These are phyloP conservation scores for Fragum fragum DNA, from an alignment of 2,888 invertebrate species.

Conservation along the genomic window DNA sequence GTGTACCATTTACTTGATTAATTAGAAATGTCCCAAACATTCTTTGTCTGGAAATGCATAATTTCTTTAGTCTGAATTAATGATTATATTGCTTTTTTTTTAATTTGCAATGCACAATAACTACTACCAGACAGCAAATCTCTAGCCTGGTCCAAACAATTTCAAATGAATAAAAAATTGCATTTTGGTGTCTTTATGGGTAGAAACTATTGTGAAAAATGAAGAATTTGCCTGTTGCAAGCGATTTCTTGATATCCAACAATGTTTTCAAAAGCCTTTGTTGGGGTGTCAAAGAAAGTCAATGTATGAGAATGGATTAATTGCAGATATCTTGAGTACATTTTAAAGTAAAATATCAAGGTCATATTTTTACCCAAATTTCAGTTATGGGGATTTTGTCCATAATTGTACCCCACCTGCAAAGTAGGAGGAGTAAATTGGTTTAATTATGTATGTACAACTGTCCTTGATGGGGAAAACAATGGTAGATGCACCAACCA, in stretches of 20 bases:
- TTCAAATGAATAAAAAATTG: neutral
- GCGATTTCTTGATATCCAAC: neutral
- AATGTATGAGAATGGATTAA: constrained; percentile 1
- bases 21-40: neutral
- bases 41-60: neutral
- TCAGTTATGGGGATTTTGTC: neutral
- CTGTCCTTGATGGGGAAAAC: neutral
- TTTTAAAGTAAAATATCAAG: neutral
- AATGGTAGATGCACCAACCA: neutral
- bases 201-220: neutral
- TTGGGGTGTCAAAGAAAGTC: no score
- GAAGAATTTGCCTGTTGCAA: neutral
- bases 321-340: neutral
- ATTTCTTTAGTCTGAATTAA: neutral
- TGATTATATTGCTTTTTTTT: neutral
- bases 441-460: neutral
- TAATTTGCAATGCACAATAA: neutral
- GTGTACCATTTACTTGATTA: no score
- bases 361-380: neutral
- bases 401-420: neutral
- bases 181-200: neutral
- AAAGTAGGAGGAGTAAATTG: neutral
- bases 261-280: constrained; percentile 1
- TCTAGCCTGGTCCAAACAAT: neutral
- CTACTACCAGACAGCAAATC: neutral